Percentiles rank a stretch among this genome's conserved stretches.
phyloP scores from a whole-genome alignment of 2,797 vertebrate genomes.

The Acanthornis magna region DNA sequence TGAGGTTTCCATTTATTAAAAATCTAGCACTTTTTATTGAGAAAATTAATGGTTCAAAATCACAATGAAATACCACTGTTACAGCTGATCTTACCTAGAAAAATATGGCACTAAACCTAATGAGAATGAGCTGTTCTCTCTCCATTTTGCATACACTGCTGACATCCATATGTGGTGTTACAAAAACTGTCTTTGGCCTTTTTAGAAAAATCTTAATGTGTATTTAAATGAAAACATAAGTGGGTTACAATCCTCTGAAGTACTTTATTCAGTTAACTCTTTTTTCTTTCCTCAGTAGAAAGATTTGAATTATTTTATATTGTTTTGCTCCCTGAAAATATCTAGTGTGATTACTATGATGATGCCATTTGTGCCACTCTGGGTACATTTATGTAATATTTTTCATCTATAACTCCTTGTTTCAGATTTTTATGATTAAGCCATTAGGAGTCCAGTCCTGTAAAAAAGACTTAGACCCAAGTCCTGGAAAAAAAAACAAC shows the following conservation, averaged over 20 bases:
- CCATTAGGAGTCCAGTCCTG: conserved; percentile 1
- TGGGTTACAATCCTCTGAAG: conserved; percentile 66
- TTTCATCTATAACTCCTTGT: conserved; percentile 38
- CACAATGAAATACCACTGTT: conserved; percentile 50
- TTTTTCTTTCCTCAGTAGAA: conserved; percentile 59
- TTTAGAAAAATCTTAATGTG: conserved; percentile 66
- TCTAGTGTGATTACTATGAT: conserved; percentile 32
- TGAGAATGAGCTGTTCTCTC: conserved; percentile 34
- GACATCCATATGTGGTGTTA: conserved; percentile 64
- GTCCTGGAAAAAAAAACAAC: not conserved
- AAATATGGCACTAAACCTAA: conserved; percentile 56
- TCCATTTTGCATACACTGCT: conserved; percentile 43
- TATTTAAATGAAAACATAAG: conserved; percentile 75
- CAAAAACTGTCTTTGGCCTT: conserved; percentile 61
- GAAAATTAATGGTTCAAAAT: conserved; percentile 53
- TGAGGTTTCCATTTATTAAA: conserved; percentile 54
- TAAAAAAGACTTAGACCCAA: not conserved
- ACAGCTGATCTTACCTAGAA: conserved; percentile 54
- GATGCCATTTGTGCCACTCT: conserved; percentile 53
- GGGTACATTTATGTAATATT: conserved; percentile 34
- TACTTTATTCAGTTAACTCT: conserved; percentile 73
- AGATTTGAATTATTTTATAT: conserved; percentile 69
- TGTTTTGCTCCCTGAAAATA: conserved; percentile 61
- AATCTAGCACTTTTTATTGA: conserved; percentile 51
- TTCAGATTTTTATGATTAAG: conserved; percentile 47